phyloP scores from a whole-genome alignment of 2,113 vertebrate genomes.

The Rissa tridactyla region DNA sequence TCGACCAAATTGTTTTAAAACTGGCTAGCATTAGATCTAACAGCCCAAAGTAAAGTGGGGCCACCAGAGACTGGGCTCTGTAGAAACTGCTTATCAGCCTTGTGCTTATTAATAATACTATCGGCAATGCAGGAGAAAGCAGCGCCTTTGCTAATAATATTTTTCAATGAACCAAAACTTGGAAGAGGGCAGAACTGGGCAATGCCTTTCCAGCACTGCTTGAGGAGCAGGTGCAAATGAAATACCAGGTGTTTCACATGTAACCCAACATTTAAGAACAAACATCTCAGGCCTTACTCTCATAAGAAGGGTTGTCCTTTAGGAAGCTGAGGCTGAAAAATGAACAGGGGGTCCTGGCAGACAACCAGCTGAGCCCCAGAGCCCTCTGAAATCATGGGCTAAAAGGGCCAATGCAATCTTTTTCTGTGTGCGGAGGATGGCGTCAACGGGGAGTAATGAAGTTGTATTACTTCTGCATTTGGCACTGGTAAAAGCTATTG shows the following conservation, averaged over 20 bases:
- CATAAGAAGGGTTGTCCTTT: not conserved
- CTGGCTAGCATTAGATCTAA: not conserved
- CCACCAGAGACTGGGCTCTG: not conserved
- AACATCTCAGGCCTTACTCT: not conserved
- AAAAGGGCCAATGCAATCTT: not conserved
- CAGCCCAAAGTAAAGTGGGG: not conserved
- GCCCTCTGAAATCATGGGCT: accelerated
- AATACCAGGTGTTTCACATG: not conserved
- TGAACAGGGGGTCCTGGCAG: not conserved
- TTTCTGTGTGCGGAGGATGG: not conserved
- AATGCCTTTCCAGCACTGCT: not conserved
- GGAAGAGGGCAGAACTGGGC: not conserved
- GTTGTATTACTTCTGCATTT: not conserved
- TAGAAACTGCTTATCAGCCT: not conserved
- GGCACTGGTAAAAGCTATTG: not conserved
- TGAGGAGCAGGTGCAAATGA: not conserved
- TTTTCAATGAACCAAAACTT: not conserved
- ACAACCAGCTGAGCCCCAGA: not conserved
- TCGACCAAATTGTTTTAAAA: not conserved
- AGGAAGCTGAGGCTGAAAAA: not conserved
- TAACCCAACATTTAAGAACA: not conserved
- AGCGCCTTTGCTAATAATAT: not conserved
- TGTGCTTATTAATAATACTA: not conserved
- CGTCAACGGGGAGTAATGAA: not conserved
- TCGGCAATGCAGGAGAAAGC: not conserved